Base-by-base conservation (phyloP, 2,797 vertebrate species). In the Meda fulgida region DNA sequence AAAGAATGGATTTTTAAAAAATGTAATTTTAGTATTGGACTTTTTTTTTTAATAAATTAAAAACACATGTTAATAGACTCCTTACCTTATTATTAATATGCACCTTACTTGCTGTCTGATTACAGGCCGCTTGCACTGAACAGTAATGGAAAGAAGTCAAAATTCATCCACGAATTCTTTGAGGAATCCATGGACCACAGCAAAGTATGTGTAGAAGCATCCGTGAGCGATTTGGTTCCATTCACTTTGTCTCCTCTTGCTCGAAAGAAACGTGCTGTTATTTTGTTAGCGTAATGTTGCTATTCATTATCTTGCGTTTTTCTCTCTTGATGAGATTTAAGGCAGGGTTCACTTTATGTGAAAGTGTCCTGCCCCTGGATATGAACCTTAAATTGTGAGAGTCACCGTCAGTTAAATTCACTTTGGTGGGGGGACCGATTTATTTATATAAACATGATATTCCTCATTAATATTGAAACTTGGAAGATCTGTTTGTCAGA, bases 151-250 rank as follows among this genome's bases (percentile, higher is more conserved):
- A 96, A 98, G 89, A 98, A 98, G 92, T 90, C 97, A 0, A 98
- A 98, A 90, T 95, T 96, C 71, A 97, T 98, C 89, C 97, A 98
- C 46, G 94, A 97, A 83, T 96, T 99, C 87, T 97, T 95, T 66
- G 96, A 98, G 87, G 98, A 99, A 76, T 88, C 94, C 66, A 84
- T 93, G 73, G 96, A 95, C 85, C 94, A 90, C 89, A 94, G 78
- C 75, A 91, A 91, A 19, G 94, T 93, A 85, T 83, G 93, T 87
- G 34, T 90, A 46, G 8, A 84, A 19, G 3, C n/a, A 67, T 46
- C 60, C 11, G 53, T 14, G 29, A 21, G 16, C 60, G 21, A 78
- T 53, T 21, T 40, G 6, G 3, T 18, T n/a, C 36, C 36, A 10
- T 79, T 38, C 26, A 19, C 11, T 29, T 58, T 73, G 19, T 53